Evolutionary conservation across 2,888 invertebrate genomes (phyloP), one percentile per base, ranked within the genome.

Genomic region (Eilema sororculum): DNA sequence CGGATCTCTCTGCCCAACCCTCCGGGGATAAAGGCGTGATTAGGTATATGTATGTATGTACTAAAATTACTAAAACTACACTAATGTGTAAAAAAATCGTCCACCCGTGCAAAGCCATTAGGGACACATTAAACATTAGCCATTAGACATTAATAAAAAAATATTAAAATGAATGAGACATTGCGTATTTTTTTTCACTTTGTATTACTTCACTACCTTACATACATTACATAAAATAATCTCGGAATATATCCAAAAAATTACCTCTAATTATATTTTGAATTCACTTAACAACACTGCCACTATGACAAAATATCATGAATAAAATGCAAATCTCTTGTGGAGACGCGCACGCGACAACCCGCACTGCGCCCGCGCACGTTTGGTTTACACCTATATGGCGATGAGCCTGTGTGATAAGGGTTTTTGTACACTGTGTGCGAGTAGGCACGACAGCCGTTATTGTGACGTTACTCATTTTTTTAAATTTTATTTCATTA

Each of bases 271-370:
- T 41, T 24, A 10, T 62, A 25, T 25, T 24, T 41, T 41, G 9
- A 52, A 56, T 37, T 46, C 63, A 71, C 58, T 57, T 33, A 77
- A 74, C 60, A 69, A 74, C 80, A 62, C 68, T 69, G 69, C 71
- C 80, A 78, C 75, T 58, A 65, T 74, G 75, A 80, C 78, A 76
- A 72, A n/a, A 67, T 72, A 72, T 71, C 79, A 85, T 78, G 59
- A 77, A 74, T 61, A 71, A 78, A 67, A 74, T 85, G 85, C 6
- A 22, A 25, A 87, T 84, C 86, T 85, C 88, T 86, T 84, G 73
- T 73, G 83, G 72, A 83, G 86, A 86, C 82, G 84, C 85, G 84
- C 84, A 76, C 73, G 74, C 78, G 80, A 84, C 87, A 86, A 85
- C 79, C 77, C 80, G 67, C 58, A 82, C 84, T 85, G 87, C 81